Evolutionary conservation across 1,140 invertebrate genomes (phyloP), one percentile per base, ranked within the genome.

Genomic region (Ridgeia piscesae): DNA sequence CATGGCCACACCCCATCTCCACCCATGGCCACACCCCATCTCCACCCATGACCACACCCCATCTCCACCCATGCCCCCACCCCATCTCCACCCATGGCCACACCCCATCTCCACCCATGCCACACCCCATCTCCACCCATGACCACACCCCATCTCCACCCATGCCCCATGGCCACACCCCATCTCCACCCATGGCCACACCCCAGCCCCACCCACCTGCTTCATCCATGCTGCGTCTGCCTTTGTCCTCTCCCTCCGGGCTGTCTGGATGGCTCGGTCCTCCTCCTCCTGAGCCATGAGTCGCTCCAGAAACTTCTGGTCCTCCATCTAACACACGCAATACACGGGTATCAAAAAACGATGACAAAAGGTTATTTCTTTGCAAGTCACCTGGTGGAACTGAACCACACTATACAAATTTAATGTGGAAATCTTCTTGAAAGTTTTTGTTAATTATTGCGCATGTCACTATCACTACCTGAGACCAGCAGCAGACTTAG

Each of bases 151-250:
- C n/a, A n/a, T n/a, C n/a, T n/a, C n/a, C n/a, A n/a, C n/a, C n/a
- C 33, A 89, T 89, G 89, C 34, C 34, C 34, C 27, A 2, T 17
- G 34, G 14, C 27, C 35, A 17, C 11, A 14, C 34, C 14, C n/a
- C 11, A 31, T 2, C 58, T 77, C 11, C 58, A 77, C 58, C 58
- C 11, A 2, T 17, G 89, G 33, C 89, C 89, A 35, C n/a, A 14
- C 35, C 89, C n/a, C 89, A 90, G 34, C 17, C 89, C 89, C 34
- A 92, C 77, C 33, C 91, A 95, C 95, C 94, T 95, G 94, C 92
- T 95, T 95, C 95, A 96, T 96, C 95, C 95, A 95, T 6, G 94
- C 93, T 34, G 96, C 96, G 93, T 96, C 96, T 89, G 95, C 95
- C 92, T 94, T 93, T 2, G 95, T 94, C 90, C 95, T 95, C 92